Evolutionary conservation across 2,888 invertebrate species (phyloP).

Genomic region (Eilema caniola): DNA sequence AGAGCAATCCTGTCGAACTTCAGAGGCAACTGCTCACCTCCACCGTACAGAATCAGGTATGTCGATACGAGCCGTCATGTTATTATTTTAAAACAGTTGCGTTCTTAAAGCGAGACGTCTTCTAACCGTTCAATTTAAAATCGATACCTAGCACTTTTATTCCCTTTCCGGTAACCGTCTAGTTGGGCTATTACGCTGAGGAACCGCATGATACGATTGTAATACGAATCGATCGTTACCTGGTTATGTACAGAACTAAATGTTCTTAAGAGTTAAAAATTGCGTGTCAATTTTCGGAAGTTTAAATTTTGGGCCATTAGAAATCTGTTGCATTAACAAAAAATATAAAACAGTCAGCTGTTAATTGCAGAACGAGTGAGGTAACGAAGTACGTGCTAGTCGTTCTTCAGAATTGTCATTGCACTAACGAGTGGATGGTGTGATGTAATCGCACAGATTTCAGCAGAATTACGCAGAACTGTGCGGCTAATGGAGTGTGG

Average conservation of each 20-base stretch:
- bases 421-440: conserved; percentile 64
- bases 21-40: conserved; percentile 94
- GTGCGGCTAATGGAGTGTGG: conserved; percentile 75
- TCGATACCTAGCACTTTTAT: not conserved
- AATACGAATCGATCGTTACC: not conserved
- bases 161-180: not conserved
- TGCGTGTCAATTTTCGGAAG: conserved; percentile 32
- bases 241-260: conserved; percentile 26
- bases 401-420: conserved; percentile 59
- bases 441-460: conserved; percentile 75
- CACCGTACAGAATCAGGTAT: conserved; percentile 94
- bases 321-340: conserved; percentile 52
- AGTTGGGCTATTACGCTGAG: not conserved
- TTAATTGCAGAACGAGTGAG: conserved; percentile 65
- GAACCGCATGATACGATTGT: not conserved
- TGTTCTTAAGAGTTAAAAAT: conserved; percentile 26
- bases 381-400: conserved; percentile 68
- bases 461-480: conserved; percentile 76
- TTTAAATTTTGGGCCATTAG: conserved; percentile 42
- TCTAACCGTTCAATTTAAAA: not conserved
- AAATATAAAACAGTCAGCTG: conserved; percentile 54
- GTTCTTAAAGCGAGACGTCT: not conserved
- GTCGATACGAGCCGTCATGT: conserved; percentile 26
- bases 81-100: not conserved
- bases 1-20: conserved; percentile 93